Evolutionary conservation across 2,113 vertebrate species (phyloP).

Genomic region (Phaethornis superciliosus): DNA sequence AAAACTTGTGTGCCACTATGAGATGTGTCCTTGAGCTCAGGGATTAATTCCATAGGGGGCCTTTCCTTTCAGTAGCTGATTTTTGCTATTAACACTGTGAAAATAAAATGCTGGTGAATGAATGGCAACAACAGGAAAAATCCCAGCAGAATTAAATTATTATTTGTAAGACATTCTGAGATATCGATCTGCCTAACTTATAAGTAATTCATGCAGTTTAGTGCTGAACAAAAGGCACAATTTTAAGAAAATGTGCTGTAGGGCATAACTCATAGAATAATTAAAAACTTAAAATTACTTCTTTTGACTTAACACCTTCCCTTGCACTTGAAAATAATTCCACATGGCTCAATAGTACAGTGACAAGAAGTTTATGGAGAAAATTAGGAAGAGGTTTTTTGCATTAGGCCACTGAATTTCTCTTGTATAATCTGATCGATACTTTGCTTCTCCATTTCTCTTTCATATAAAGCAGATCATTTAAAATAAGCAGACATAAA

Average conservation of each 20-base stretch:
- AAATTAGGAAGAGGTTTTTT: background rate
- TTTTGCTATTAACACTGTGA: conserved; percentile 40
- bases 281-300: conserved; percentile 56
- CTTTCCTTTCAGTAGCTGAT: background rate
- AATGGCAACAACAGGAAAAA: conserved; percentile 8
- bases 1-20: background rate
- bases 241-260: conserved; percentile 48
- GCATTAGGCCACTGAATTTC: background rate
- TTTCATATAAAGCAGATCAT: background rate
- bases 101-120: conserved; percentile 42
- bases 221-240: conserved; percentile 52
- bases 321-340: background rate
- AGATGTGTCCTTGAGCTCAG: background rate
- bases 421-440: background rate
- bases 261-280: conserved; percentile 46
- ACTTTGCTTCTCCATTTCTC: conserved; percentile 15
- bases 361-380: background rate
- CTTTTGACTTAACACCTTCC: conserved; percentile 40
- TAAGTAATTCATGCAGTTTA: conserved; percentile 65
- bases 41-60: background rate
- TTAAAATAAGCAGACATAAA: background rate
- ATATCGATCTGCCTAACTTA: conserved; percentile 63
- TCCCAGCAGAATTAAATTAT: conserved; percentile 56
- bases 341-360: background rate
- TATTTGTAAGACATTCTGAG: conserved; percentile 60